Base-by-base conservation (phyloP, 2,797 vertebrate species). In the Dicrostonyx torquatus region DNA sequence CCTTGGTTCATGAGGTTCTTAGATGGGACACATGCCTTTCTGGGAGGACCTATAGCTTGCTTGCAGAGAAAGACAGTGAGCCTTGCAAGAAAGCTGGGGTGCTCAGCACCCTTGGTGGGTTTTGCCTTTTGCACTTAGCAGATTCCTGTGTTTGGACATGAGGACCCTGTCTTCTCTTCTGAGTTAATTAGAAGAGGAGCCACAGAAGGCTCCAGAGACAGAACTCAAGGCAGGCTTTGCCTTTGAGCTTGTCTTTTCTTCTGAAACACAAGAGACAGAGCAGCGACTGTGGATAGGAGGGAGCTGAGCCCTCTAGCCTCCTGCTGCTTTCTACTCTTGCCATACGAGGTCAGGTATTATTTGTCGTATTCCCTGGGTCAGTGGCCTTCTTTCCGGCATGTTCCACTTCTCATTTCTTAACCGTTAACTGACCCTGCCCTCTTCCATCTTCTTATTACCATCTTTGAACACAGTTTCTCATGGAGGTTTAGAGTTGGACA, bases 121-220 rank as follows among this genome's bases (percentile, higher is more conserved):
- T 93, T 58, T 53, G 22, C 72, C 80, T 97, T 93, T 87, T 26
- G 26, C 9, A 24, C 87, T 78, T 76, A n/a, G 40, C 34, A 93
- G 84, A 40, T 64, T 79, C 62, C 79, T 66, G 45, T 26, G 31
- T 80, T 37, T 89, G 91, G 43, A 72, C 62, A 2, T 0, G 3
- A 89, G 31, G 64, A 50, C 45, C 24, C 70, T 40, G 4, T 29
- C 48, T 96, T 58, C 83, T 68, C 82, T 75, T 95, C 48, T 45
- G 10, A 93, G 77, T 40, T n/a, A 45, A 17, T 9, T 40, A 31
- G 86, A n/a, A 53, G 26, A n/a, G 68, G 90, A 84, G 50, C 37
- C 40, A 7, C 4, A 0, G 76, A 20, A 26, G 8, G 94, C 58
- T 75, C 64, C 31, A 45, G 50, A 45, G 82, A 20, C 7, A 17